phyloP scores from a whole-genome alignment of 2,888 invertebrate species.

The Vandiemenella viatica region DNA sequence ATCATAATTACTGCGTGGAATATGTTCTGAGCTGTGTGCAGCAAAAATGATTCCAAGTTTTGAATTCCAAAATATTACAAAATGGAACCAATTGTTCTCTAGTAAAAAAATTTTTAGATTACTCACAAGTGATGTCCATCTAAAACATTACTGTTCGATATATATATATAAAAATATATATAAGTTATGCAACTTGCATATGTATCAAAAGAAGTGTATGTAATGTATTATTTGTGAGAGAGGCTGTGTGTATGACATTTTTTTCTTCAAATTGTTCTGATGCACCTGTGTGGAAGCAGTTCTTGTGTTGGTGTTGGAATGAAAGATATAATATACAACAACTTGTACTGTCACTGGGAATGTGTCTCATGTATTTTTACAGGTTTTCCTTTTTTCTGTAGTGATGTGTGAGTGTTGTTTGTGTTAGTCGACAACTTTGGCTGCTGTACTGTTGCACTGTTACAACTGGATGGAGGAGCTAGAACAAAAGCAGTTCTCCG shows the following conservation, averaged over 20 bases:
- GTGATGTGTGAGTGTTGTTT: too few species aligned
- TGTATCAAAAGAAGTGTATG: not conserved
- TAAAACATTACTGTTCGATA: constrained; percentile 12
- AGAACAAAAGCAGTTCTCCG: too few species aligned
- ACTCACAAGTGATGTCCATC: constrained; percentile 10
- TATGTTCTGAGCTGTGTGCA: constrained; percentile 7
- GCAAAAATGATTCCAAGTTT: constrained; percentile 14
- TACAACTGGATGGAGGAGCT: too few species aligned
- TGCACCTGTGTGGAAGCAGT: constrained; percentile 15
- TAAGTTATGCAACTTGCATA: constrained; percentile 4
- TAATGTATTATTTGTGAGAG: constrained; percentile 6
- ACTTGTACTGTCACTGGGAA: constrained; percentile 1
- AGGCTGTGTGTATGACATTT: constrained; percentile 9
- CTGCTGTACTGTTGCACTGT: too few species aligned
- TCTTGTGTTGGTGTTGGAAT: constrained; percentile 17
- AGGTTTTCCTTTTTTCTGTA: too few species aligned
- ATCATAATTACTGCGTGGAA: constrained; percentile 10
- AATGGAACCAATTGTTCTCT: constrained; percentile 12
- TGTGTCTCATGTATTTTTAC: constrained; percentile 5
- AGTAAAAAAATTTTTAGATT: constrained; percentile 13
- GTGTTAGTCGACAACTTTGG: too few species aligned
- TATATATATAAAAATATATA: constrained; percentile 8
- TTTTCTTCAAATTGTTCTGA: constrained; percentile 16
- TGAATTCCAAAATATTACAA: constrained; percentile 13
- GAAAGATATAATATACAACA: constrained; percentile 14